A percentile compares a stretch with the other conserved stretches of the same genome.
Conservation (phyloP, 2,797 vertebrate genomes). For the Ataeniobius toweri region DNA sequence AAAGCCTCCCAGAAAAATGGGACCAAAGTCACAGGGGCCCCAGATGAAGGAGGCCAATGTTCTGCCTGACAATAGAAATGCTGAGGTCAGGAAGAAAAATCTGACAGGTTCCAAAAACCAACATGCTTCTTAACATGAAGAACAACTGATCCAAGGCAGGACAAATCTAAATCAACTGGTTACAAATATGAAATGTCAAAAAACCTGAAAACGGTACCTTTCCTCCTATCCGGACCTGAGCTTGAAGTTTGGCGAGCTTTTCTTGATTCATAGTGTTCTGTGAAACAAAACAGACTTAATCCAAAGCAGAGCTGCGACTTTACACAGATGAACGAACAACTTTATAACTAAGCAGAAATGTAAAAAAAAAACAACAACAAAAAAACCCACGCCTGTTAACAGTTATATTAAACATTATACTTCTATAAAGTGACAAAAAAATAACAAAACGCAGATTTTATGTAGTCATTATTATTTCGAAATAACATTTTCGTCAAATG, state of each 20-base stretch:
- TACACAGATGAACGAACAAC: not conserved
- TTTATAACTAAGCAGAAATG: not conserved
- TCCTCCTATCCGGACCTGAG: slow-evolving; percentile 99
- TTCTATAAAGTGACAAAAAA: not conserved
- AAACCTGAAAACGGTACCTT: slow-evolving; percentile 82
- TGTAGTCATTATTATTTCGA: not conserved
- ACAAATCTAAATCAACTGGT: not conserved
- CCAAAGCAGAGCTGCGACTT: not conserved
- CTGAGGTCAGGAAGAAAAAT: slow-evolving; percentile 71
- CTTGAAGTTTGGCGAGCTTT: slow-evolving; percentile 97
- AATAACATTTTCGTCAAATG: not conserved
- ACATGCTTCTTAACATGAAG: slow-evolving; percentile 38
- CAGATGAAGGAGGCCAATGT: slow-evolving; percentile 23
- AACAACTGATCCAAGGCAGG: slow-evolving; percentile 7
- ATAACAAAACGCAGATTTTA: not conserved
- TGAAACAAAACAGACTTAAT: not conserved
- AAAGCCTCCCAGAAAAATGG: slow-evolving; percentile 18
- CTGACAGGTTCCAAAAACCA: slow-evolving; percentile 39
- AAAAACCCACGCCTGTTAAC: not conserved
- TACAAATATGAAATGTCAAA: not conserved
- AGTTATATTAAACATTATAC: not conserved
- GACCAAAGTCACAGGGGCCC: slow-evolving; percentile 57
- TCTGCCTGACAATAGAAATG: slow-evolving; percentile 62
- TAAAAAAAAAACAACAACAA: not conserved
- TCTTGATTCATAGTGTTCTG: slow-evolving; percentile 94